Base-by-base conservation (phyloP, 1,140 invertebrate species). In the Drosophila sechellia region DNA sequence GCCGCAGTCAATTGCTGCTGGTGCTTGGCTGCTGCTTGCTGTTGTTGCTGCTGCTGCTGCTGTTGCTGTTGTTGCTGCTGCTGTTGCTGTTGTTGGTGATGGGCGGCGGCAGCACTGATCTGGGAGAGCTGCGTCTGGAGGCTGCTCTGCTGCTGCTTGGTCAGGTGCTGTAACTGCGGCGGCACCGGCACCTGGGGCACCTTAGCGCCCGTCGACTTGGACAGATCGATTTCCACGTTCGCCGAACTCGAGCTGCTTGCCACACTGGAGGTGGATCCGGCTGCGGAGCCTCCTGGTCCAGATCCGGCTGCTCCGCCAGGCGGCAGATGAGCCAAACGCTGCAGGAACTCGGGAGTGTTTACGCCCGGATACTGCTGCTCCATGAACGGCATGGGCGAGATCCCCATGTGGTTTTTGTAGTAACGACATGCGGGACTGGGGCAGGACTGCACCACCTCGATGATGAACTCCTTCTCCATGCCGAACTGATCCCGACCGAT, bases 391-490 rank as follows among this genome's bases (percentile, higher is more conserved):
- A 92, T 70, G 8, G 89, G 94, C n/a, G 95, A 95, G 77, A 96
- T 93, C 83, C 96, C 95, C 91, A 96, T 93, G 87, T 97, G 96
- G 92, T 95, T 97, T 90, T 97, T 97, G 83, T 97, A 97, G 90
- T 96, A 97, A 22, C 96, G 94, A 81, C 96, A 97, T 34, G 96
- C 96, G 27, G 96, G 96, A 93, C 96, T 97, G 0, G 96, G 96
- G 83, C 96, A 97, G 71, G 96, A 97, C 91, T 97, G 96, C 11
- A 97, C 96, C 35, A 97, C 96, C 92, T 97, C 96, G 58, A 97
- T 94, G 42, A 97, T 97, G 81, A 97, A 97, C 90, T 97, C 96
- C 90, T 97, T 97, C 91, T 97, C 96, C 96, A 97, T 97, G 25
- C 96, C 96, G 93, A 97, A 97, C 90, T 96, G 96, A 89, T 97